Percentiles rank a stretch among this genome's conserved stretches.
phyloP scores from a whole-genome alignment of 2,888 invertebrate species.

The Eupithecia abbreviata region DNA sequence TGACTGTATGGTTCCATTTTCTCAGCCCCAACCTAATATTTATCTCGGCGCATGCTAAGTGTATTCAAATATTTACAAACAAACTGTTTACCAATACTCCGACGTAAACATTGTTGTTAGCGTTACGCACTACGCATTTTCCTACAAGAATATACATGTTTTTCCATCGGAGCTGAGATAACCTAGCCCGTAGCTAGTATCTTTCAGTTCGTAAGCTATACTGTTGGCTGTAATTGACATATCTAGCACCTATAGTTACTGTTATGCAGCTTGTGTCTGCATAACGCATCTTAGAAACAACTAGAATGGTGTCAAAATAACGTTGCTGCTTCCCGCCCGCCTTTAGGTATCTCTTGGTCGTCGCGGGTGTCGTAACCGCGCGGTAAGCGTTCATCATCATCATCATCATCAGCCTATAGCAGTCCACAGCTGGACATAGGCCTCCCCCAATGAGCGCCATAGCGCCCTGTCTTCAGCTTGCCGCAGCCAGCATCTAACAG shows the following conservation, averaged over 20 bases:
- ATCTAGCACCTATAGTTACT: not conserved
- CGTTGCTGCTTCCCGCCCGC: no score
- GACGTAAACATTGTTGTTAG: constrained; percentile 43
- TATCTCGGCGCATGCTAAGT: constrained; percentile 42
- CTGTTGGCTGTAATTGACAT: not conserved
- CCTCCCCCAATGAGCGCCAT: no score
- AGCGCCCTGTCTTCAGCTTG: no score
- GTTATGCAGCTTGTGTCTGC: no score
- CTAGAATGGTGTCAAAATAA: no score
- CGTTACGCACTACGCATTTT: not conserved
- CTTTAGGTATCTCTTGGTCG: no score
- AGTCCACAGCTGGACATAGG: no score
- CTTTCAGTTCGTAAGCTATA: not conserved
- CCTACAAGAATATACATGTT: not conserved
- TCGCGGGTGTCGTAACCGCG: no score
- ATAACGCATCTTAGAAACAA: no score
- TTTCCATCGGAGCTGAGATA: not conserved
- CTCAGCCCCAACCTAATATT: constrained; percentile 29
- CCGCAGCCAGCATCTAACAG: no score
- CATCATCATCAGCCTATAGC: no score
- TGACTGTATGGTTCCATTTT: constrained; percentile 16
- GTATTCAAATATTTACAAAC: constrained; percentile 54
- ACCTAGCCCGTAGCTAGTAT: not conserved
- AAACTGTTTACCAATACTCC: constrained; percentile 50
- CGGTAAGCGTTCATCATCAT: no score